Evolutionary conservation across 2,113 vertebrate genomes (phyloP), one percentile per base, ranked within the genome.

Genomic region (Isichthys henryi): DNA sequence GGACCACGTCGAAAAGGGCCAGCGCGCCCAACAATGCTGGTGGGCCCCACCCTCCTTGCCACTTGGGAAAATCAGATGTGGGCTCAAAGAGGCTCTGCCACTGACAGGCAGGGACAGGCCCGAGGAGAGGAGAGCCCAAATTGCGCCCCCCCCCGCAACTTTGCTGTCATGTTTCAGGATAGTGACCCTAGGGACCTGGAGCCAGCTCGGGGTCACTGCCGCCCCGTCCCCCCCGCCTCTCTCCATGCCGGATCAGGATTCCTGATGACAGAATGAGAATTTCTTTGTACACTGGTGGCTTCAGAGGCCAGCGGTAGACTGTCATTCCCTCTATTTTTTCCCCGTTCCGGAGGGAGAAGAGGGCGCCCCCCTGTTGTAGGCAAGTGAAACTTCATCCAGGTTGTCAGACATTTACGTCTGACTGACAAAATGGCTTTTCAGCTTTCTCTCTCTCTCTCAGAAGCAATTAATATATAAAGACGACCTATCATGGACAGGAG

Each of bases 121-220:
- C 53, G n/a, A 90, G 23, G 90, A 93, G 91, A 92, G 93, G 93
- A 94, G 94, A 91, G 92, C 43, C 43, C 19, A 48, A 45, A 43
- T 21, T 43, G 93, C 92, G 49, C 46, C 94, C 91, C 96, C 96
- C 96, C 6, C 2, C 96, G 95, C 92, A 93, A 92, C 92, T 94
- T 94, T 94, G 94, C 95, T 97, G 96, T 97, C 96, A 97, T 94
- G 93, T 94, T 95, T 95, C 93, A 96, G 96, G 94, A 95, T 94
- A 94, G 43, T 91, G 92, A 93, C 94, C 95, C 93, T 87, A 91
- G 95, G 95, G 96, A 97, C 92, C 89, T 89, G 89, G 0, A 90
- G 93, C 91, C 90, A 93, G 91, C 92, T 90, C 84, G 93, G 94
- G 96, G 96, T 97, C 96, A 97, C 86, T 58, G 85, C 89, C 90